Evolutionary conservation across 2,797 vertebrate species (phyloP).

Genomic region (Salarias fasciatus): DNA sequence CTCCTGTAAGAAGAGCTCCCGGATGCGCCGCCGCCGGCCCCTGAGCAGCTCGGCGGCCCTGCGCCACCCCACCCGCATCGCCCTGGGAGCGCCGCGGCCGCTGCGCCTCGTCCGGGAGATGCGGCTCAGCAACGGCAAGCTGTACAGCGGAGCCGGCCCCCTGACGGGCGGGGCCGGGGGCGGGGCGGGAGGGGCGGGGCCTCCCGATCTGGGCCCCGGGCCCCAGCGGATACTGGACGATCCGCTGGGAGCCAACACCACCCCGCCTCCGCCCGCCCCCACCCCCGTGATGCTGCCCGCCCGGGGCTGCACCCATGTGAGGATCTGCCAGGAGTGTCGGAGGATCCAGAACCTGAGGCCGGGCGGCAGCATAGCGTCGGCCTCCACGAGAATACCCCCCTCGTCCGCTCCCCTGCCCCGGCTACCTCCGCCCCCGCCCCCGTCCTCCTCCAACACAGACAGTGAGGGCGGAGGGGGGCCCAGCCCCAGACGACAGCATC

Average conservation of each 20-base stretch:
- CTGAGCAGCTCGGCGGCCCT: slow-evolving; percentile 77
- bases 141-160: slow-evolving; percentile 87
- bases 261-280: slow-evolving; percentile 75
- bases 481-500: slow-evolving; percentile 82
- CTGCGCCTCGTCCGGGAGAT: slow-evolving; percentile 89
- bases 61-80: slow-evolving; percentile 83
- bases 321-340: slow-evolving; percentile 94
- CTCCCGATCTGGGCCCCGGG: slow-evolving; percentile 81
- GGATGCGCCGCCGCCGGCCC: slow-evolving; percentile 86
- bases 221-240: slow-evolving; percentile 86
- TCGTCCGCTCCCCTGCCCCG: slow-evolving; percentile 75
- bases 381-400: slow-evolving; percentile 75
- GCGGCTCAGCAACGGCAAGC: slow-evolving; percentile 93
- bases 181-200: slow-evolving; percentile 44
- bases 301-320: slow-evolving; percentile 88
- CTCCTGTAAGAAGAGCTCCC: slow-evolving; percentile 92
- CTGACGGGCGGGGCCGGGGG: slow-evolving; percentile 77
- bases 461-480: slow-evolving; percentile 82
- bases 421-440: slow-evolving; percentile 78
- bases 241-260: slow-evolving; percentile 77
- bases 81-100: slow-evolving; percentile 85
- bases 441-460: slow-evolving; percentile 84
- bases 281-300: slow-evolving; percentile 76
- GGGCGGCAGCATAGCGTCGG: slow-evolving; percentile 63
- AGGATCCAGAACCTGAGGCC: slow-evolving; percentile 89